Percentiles rank a stretch among this genome's conserved stretches.
These are phyloP conservation scores for Pedicia rivosa DNA, from an alignment of 2,888 invertebrate species.

Conservation along the genomic window DNA sequence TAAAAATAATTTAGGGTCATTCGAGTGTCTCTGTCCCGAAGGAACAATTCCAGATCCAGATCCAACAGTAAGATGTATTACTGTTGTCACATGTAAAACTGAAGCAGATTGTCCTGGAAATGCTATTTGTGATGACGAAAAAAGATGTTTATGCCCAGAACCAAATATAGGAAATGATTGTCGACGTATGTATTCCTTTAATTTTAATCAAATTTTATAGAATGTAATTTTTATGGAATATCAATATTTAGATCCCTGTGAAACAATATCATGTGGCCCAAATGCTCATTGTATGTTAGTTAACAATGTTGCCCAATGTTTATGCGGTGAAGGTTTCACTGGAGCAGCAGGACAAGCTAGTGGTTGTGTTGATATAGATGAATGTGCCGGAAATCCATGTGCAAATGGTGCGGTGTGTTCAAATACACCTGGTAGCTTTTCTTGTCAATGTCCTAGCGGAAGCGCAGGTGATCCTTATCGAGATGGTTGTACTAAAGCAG, in stretches of 20 bases:
- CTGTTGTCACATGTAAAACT: conserved; percentile 58
- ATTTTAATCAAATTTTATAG: neutral
- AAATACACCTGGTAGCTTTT: conserved; percentile 71
- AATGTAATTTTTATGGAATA: conserved; percentile 3
- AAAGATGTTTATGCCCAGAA: conserved; percentile 74
- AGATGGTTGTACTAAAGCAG: conserved; percentile 54
- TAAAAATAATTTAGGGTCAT: conserved; percentile 60
- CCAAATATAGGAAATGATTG: conserved; percentile 86
- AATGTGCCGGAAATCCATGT: conserved; percentile 71
- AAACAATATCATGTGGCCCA: conserved; percentile 65
- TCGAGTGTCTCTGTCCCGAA: conserved; percentile 64
- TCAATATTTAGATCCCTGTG: conserved; percentile 65
- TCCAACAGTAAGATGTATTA: conserved; percentile 63
- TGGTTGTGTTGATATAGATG: conserved; percentile 79
- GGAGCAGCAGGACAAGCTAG: conserved; percentile 38
- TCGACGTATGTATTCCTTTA: conserved; percentile 50
- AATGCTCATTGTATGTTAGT: conserved; percentile 80
- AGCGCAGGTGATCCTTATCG: conserved; percentile 65
- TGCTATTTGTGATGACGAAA: conserved; percentile 62
- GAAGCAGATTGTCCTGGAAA: conserved; percentile 80
- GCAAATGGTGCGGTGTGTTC: conserved; percentile 72
- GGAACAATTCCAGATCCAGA: conserved; percentile 73
- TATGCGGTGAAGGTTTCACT: conserved; percentile 68
- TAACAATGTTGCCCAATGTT: conserved; percentile 67
- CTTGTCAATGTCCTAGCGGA: conserved; percentile 77